Base-by-base conservation (phyloP, 37 sponge, comb jelly and placozoan species). In the Halichondria panicea region DNA sequence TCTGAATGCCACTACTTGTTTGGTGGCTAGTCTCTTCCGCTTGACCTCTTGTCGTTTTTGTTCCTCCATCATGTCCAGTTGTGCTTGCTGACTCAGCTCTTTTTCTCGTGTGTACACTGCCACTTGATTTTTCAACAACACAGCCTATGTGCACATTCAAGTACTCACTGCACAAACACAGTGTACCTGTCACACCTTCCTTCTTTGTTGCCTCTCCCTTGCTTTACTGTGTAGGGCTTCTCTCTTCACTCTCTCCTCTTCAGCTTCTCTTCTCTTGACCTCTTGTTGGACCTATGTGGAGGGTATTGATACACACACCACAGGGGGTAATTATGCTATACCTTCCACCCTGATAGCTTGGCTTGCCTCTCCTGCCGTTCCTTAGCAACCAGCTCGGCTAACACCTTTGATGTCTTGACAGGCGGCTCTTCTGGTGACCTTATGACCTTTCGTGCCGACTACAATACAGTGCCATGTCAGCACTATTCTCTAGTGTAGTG, bases 1-100 rank as follows among this genome's bases (percentile, higher is more conserved):
- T 73, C 82, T 81, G 67, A 90, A 87, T 25, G 67, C 65, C 62
- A 74, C 84, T 35, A 83, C 60, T 31, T 93, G 82, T 67, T 57
- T 82, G 12, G 76, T 87, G 27, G 94, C 91, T 34, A 77, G 38
- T 59, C 35, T 77, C 25, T 67, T 71, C 35, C 32, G 66, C 7
- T 42, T 69, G 37, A 35, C 62, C 42, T 81, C 88, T 57, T 83
- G 68, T 25, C 57, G 54, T 46, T 44, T 69, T 42, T n/a, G 54
- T 0, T 45, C 80, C 56, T 83, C 70, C 19, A 79, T 66, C 13
- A 45, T 33, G 8, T 44, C 34, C 57, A 63, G 3, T 30, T 63
- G 55, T 11, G 43, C 60, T n/a, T 72, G 55, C 56, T 34, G 82
- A 35, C 83, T 73, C 31, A 62, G 57, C 32, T 67, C 92, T 46